phyloP scores from a whole-genome alignment of 2,888 invertebrate genomes.

The Meliscaeva auricollis region DNA sequence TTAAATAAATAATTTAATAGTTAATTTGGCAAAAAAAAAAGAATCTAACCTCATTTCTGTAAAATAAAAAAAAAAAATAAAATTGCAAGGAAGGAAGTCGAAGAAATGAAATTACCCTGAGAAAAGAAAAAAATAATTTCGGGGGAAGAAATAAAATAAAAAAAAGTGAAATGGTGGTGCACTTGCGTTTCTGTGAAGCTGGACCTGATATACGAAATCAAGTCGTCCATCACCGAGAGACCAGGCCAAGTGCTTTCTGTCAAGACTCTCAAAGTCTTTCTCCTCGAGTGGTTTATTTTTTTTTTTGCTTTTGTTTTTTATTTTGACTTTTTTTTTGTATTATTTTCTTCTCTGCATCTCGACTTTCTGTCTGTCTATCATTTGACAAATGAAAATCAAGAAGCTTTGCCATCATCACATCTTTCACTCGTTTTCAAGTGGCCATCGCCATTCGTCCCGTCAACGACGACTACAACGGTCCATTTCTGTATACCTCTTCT shows the following conservation, averaged over 20 bases:
- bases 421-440: conserved; percentile 62
- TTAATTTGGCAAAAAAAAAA: background rate
- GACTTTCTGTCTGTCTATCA: conserved; percentile 68
- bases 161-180: conserved; percentile 35
- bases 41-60: conserved; percentile 7
- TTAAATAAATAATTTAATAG: conserved; percentile 21
- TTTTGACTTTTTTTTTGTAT: conserved; percentile 22
- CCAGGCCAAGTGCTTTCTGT: conserved; percentile 69
- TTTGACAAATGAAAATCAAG: conserved; percentile 73
- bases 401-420: conserved; percentile 45
- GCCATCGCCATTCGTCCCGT: conserved; percentile 28
- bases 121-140: conserved; percentile 52
- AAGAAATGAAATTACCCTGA: conserved; percentile 49
- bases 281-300: conserved; percentile 25
- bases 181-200: conserved; percentile 53
- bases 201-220: conserved; percentile 14
- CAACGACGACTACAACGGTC: too few species aligned
- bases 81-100: conserved; percentile 38
- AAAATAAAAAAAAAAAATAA: conserved; percentile 43
- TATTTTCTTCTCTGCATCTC: conserved; percentile 35
- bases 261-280: conserved; percentile 70
- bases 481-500: background rate
- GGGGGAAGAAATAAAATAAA: background rate
- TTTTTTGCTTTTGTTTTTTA: too few species aligned
- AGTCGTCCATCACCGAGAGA: conserved; percentile 38